Conservation (phyloP, 2,888 invertebrate species). For the Stenchaetothrips biformis region DNA sequence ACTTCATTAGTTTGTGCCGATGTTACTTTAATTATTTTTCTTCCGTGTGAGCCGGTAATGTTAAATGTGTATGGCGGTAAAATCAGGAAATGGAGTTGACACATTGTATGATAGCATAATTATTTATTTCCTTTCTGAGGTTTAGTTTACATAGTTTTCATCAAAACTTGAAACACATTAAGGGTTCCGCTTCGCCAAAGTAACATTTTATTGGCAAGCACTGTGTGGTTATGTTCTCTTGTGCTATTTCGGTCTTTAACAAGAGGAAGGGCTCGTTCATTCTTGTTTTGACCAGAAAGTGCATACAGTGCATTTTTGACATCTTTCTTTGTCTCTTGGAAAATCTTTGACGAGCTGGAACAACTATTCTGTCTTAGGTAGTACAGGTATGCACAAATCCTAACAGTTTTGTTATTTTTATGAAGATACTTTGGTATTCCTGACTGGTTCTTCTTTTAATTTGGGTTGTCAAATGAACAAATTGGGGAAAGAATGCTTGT, state of each 20-base stretch:
- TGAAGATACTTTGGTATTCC: neutral
- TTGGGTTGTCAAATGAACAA: neutral
- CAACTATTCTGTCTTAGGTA: neutral
- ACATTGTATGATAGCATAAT: no score
- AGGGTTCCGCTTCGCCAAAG: neutral
- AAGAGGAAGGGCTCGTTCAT: neutral
- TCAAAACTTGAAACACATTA: no score
- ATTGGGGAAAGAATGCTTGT: neutral
- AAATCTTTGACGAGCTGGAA: neutral
- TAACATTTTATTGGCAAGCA: neutral
- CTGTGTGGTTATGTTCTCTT: neutral
- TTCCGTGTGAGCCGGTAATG: no score
- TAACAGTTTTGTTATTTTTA: neutral
- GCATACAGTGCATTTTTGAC: no score
- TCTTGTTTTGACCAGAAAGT: conserved; percentile 13
- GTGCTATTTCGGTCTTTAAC: neutral
- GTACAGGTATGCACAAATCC: neutral
- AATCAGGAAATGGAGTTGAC: no score
- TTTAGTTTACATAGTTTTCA: no score
- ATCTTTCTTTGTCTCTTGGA: neutral
- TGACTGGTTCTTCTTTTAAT: no score
- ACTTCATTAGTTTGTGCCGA: no score
- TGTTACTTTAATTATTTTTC: no score
- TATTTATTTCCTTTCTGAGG: no score
- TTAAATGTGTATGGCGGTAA: no score